Evolutionary conservation across 1,140 invertebrate genomes (phyloP).

Genomic region (Drosophila trapezifrons): DNA sequence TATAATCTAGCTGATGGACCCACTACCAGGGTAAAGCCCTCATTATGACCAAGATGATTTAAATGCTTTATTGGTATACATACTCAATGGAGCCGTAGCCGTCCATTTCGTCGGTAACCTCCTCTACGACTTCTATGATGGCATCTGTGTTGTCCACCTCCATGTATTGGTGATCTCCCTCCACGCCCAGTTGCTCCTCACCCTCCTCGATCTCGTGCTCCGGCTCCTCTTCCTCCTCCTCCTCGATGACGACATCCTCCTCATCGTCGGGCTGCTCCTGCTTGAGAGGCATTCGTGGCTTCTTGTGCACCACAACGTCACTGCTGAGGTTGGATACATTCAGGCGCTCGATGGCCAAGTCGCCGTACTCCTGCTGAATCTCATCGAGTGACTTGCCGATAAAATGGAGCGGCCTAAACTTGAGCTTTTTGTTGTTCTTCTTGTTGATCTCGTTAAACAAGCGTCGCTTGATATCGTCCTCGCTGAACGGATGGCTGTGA

Average conservation of each 20-base stretch:
- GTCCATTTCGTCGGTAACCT: conserved; percentile 58
- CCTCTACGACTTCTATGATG: conserved; percentile 71
- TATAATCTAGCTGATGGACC: not conserved
- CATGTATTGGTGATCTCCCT: conserved; percentile 44
- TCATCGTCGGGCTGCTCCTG: conserved; percentile 14
- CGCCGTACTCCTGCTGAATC: conserved; percentile 70
- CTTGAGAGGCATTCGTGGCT: conserved; percentile 37
- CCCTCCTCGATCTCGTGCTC: conserved; percentile 21
- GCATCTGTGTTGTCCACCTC: conserved; percentile 63
- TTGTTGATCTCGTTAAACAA: conserved; percentile 77
- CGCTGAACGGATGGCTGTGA: conserved; percentile 72
- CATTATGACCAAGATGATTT: not conserved
- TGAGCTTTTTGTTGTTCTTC: conserved; percentile 67
- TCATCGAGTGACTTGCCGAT: conserved; percentile 72
- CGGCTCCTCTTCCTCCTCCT: conserved; percentile 46
- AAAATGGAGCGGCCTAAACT: conserved; percentile 68
- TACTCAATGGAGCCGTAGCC: conserved; percentile 61
- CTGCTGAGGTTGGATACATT: conserved; percentile 63
- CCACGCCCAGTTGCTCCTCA: conserved; percentile 18
- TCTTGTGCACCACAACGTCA: conserved; percentile 67
- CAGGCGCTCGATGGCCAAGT: conserved; percentile 66
- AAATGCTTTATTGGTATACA: conserved; percentile 14
- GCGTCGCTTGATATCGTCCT: conserved; percentile 74
- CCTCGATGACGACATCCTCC: conserved; percentile 48
- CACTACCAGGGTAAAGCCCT: not conserved